Base-by-base conservation (phyloP, 2,888 invertebrate species). In the Spialia ferax region DNA sequence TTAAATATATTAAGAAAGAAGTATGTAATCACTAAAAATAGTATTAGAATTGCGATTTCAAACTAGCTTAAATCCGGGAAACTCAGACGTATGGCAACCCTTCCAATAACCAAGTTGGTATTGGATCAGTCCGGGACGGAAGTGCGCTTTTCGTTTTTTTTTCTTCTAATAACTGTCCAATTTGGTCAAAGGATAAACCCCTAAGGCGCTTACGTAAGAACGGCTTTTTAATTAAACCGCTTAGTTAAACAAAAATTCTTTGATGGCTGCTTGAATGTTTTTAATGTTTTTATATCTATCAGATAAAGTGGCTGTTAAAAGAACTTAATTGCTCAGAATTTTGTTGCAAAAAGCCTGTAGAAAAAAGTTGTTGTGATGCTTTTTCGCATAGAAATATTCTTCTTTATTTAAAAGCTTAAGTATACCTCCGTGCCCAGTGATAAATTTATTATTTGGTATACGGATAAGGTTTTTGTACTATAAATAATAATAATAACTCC, bases 51-150 rank as follows among this genome's bases (percentile, higher is more conserved):
- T n/a, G 26, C 26, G 26, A 2, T 5, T 5, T 26, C 26, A 32
- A 32, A 32, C 1, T 32, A 32, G 1, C 4, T 1, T 8, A 32
- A 32, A 4, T 7, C 32, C 32, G 8, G 32, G 32, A 32, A 32
- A 32, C 32, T 8, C 32, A 1, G 8, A 8, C 35, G 35, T 3
- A 38, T 38, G 38, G 38, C 38, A 38, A 38, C 73, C 73, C 71
- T 69, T 72, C 69, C 75, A 75, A 79, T 75, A 77, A 77, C 74
- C 74, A 76, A 77, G 75, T 77, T 78, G 70, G 67, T 73, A 74
- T 73, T 73, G 74, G 76, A 77, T 79, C 75, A 77, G 67, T 56
- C 50, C 22, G 54, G 48, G 61, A 26, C 63, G 68, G 56, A 6
- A 15, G 23, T 8, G 50, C 26, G 64, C 63, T 69, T 64, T 56